Evolutionary conservation across 2,113 vertebrate species (phyloP).

Genomic region (Aleadryas rufinucha): DNA sequence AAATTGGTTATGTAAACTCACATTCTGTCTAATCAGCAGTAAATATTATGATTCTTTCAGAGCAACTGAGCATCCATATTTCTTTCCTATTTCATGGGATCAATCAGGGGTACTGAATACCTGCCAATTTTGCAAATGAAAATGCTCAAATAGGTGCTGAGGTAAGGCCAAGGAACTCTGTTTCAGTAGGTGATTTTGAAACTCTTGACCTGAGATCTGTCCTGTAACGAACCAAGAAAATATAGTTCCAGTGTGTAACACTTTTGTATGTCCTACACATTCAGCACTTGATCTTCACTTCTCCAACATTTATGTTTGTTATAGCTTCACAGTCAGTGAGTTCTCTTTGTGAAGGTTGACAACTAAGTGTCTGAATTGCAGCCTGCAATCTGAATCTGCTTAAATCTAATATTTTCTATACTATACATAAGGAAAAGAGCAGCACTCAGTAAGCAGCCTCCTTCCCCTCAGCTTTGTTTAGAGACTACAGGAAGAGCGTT

Average conservation of each 20-base stretch:
- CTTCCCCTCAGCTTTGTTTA: neutral
- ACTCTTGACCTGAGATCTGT: neutral
- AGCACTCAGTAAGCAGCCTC: neutral
- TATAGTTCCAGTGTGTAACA: too few relatives aligned
- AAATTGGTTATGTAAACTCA: neutral
- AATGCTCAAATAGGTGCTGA: neutral
- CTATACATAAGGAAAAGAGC: neutral
- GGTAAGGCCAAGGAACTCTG: neutral
- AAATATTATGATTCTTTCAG: neutral
- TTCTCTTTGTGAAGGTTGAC: neutral
- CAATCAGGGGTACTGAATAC: neutral
- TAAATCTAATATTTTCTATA: neutral
- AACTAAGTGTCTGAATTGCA: neutral
- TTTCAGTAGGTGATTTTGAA: neutral
- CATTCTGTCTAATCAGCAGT: neutral
- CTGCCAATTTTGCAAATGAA: neutral
- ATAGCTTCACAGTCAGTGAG: neutral
- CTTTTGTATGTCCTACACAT: neutral
- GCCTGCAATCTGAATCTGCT: neutral
- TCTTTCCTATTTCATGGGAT: neutral
- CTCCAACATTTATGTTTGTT: neutral
- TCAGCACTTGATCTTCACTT: neutral
- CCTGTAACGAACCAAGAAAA: neutral
- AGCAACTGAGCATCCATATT: neutral
- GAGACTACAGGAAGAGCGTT: neutral